Percentiles rank a stretch among this genome's conserved stretches.
Conservation (phyloP, 1,140 invertebrate genomes). For the Eubasilissa regina region DNA sequence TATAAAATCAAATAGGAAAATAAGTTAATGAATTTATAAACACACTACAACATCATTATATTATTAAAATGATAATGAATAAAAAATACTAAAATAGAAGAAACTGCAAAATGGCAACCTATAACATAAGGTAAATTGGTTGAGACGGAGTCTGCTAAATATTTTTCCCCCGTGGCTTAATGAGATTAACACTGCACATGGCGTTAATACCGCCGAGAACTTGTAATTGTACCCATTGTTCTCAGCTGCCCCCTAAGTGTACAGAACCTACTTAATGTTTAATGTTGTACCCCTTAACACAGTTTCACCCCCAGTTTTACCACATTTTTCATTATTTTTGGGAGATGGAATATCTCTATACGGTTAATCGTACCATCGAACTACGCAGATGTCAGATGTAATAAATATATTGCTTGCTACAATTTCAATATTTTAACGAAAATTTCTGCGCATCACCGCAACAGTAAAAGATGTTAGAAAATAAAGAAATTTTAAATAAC, state of each 20-base stretch:
- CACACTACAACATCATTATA: no score
- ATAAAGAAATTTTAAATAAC: no score
- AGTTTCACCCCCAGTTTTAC: conserved; percentile 15
- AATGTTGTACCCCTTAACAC: conserved; percentile 13
- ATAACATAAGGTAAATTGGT: not conserved
- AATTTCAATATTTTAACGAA: no score
- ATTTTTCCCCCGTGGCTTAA: conserved; percentile 28
- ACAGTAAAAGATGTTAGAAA: no score
- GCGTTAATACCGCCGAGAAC: not conserved
- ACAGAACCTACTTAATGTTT: not conserved
- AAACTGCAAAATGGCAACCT: not conserved
- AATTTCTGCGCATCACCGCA: no score
- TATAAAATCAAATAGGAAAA: no score
- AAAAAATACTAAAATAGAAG: conserved; percentile 1
- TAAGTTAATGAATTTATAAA: no score
- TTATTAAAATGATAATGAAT: no score
- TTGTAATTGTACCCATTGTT: conserved; percentile 39
- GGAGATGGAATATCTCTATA: not conserved
- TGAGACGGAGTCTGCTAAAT: conserved; percentile 9
- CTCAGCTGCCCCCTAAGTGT: not conserved
- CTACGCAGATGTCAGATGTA: no score
- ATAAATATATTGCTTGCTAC: no score
- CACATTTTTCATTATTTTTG: not conserved
- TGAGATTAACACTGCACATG: conserved; percentile 35
- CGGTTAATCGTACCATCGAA: no score